Evolutionary conservation across 2,113 vertebrate species (phyloP), one percentile per base, ranked within the genome.

Genomic region (Hydrolagus affinis): DNA sequence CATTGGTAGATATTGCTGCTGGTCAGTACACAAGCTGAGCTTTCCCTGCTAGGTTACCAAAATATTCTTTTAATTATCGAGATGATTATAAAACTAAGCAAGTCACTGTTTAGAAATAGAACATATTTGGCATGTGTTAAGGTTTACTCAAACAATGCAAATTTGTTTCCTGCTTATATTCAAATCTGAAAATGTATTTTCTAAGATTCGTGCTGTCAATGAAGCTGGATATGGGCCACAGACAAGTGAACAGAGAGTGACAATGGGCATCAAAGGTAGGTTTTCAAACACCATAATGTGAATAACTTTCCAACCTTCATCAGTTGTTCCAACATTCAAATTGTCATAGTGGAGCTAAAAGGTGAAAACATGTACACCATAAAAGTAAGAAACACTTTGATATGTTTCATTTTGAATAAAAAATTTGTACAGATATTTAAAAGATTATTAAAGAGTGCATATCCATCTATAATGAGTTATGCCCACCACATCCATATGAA

Each of bases 231-330:
- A 92, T 78, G 96, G 98, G 19, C 96, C 95, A 87, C 97, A 96
- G 87, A 93, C 94, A 86, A 66, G 15, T 66, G 95, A 94, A 76
- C 90, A 98, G 88, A 92, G 92, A 88, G 93, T 99, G 91, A 96
- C 95, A 19, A 99, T 96, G 90, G 96, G 94, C 88, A 96, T 98
- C 87, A 96, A 94, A 96, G 96, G 97, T 99, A 94, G 15, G 86
- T 69, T 62, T 83, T 66, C 8, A 66, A 17, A 30, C 30, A 19
- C 10, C 15, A 44, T 44, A 44, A 44, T 1, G 44, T 44, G 44
- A 44, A 44, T 44, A 44, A 44, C 44, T 44, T 44, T 44, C 44
- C 44, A 44, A 44, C 44, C 44, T 6, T 44, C 44, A 44, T 44
- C 44, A 44, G 44, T 44, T 44, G 44, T 44, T 44, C 44, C 44